Evolutionary conservation across 2,888 invertebrate genomes (phyloP).

Genomic region (Cosmia pyralina): DNA sequence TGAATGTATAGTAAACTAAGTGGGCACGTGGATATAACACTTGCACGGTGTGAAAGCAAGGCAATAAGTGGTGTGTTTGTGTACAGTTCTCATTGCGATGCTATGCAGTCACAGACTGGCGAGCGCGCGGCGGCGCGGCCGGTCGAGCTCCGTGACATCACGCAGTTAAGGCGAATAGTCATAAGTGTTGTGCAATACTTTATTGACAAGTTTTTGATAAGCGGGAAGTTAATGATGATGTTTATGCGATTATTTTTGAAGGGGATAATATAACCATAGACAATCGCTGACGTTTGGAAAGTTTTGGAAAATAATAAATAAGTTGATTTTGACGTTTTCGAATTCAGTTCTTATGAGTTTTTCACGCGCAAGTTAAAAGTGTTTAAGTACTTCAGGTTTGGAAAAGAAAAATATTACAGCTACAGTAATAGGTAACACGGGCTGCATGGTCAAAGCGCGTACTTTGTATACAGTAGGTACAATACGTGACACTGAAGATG

Average conservation of each 20-base stretch:
- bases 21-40: conserved; percentile 82
- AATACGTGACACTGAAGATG: too few relatives aligned
- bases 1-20: conserved; percentile 69
- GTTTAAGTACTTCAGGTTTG: too few relatives aligned
- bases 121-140: conserved; percentile 57
- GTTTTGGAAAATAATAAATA: not conserved
- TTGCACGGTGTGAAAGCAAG: conserved; percentile 77
- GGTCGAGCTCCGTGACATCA: conserved; percentile 78
- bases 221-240: not conserved
- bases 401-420: not conserved
- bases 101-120: conserved; percentile 77
- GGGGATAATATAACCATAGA: conserved; percentile 1
- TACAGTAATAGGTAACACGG: too few relatives aligned
- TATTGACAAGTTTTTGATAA: conserved; percentile 37
- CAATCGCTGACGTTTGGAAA: not conserved
- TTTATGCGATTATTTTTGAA: conserved; percentile 6
- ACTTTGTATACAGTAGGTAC: too few relatives aligned
- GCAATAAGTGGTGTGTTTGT: conserved; percentile 71
- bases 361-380: too few relatives aligned
- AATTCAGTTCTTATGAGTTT: too few relatives aligned
- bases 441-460: too few relatives aligned
- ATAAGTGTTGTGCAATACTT: conserved; percentile 68
- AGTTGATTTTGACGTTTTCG: not conserved
- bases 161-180: conserved; percentile 73
- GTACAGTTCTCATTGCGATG: conserved; percentile 85